Evolutionary conservation across 2,888 invertebrate species (phyloP).

Genomic region (Bellardia pandia): DNA sequence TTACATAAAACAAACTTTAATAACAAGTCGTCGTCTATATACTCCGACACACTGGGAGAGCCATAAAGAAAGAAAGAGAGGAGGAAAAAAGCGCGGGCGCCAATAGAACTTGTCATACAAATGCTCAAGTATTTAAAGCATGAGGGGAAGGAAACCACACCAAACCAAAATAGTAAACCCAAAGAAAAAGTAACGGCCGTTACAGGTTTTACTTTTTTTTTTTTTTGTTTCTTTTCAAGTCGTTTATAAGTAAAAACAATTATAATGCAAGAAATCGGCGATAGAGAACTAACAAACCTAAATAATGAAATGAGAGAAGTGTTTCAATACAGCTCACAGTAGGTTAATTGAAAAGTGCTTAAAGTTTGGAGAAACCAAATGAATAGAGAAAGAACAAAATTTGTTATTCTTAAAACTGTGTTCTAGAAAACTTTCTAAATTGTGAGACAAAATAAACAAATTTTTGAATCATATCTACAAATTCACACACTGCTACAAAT

Average conservation of each 20-base stretch:
- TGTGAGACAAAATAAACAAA: too few relatives aligned
- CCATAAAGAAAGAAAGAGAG: neutral
- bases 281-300: conserved; percentile 41
- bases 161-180: neutral
- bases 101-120: conserved; percentile 70
- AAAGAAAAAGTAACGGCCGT: conserved; percentile 64
- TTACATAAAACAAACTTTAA: conserved; percentile 46
- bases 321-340: neutral
- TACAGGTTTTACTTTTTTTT: conserved; percentile 28
- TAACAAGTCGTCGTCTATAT: conserved; percentile 16
- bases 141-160: conserved; percentile 27
- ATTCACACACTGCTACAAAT: too few relatives aligned
- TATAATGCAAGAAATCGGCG: conserved; percentile 41
- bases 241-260: conserved; percentile 19
- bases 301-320: neutral
- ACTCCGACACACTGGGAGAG: neutral
- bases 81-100: conserved; percentile 69
- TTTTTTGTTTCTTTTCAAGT: conserved; percentile 9
- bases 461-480: too few relatives aligned
- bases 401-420: too few relatives aligned
- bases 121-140: conserved; percentile 50
- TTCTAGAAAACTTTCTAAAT: too few relatives aligned
- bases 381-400: too few relatives aligned
- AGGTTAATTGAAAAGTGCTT: neutral
- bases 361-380: neutral